Evolutionary conservation across 2,113 vertebrate species (phyloP).

Genomic region (Canis aureus): DNA sequence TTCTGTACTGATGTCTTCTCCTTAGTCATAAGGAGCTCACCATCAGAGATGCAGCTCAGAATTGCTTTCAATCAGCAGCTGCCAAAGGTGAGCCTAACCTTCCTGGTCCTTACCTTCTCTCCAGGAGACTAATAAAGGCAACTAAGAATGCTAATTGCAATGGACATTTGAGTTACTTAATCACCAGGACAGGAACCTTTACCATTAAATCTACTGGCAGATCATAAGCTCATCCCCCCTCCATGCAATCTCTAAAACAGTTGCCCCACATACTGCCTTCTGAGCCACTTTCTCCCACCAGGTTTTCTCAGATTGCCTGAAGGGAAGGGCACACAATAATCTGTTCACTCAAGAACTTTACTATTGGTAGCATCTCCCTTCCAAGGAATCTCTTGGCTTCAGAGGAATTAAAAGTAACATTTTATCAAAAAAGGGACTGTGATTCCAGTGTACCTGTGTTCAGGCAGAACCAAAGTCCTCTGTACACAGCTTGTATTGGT

Average conservation of each 20-base stretch:
- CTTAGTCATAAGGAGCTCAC: slow-evolving; percentile 71
- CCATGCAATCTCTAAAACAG: background rate
- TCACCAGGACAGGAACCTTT: background rate
- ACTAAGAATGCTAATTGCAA: background rate
- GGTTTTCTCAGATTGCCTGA: slow-evolving; percentile 3
- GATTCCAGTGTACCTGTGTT: background rate
- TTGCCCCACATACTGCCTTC: background rate
- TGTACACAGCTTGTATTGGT: background rate
- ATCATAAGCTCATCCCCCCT: background rate
- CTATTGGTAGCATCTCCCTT: background rate
- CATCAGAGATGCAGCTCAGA: slow-evolving; percentile 50
- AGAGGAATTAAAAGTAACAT: background rate
- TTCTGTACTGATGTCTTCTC: slow-evolving; percentile 78
- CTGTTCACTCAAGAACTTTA: background rate
- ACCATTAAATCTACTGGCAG: background rate
- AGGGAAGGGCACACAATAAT: background rate
- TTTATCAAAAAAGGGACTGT: background rate
- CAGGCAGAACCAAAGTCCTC: background rate
- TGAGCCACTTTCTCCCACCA: background rate
- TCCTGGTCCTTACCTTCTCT: background rate
- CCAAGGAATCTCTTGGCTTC: background rate
- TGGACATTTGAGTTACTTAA: background rate
- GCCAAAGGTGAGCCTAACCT: background rate
- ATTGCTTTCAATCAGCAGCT: slow-evolving; percentile 16
- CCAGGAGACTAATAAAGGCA: background rate